These are phyloP conservation scores for Drosophila parabipectinata DNA, from an alignment of 1,140 invertebrate genomes.

Conservation along the genomic window DNA sequence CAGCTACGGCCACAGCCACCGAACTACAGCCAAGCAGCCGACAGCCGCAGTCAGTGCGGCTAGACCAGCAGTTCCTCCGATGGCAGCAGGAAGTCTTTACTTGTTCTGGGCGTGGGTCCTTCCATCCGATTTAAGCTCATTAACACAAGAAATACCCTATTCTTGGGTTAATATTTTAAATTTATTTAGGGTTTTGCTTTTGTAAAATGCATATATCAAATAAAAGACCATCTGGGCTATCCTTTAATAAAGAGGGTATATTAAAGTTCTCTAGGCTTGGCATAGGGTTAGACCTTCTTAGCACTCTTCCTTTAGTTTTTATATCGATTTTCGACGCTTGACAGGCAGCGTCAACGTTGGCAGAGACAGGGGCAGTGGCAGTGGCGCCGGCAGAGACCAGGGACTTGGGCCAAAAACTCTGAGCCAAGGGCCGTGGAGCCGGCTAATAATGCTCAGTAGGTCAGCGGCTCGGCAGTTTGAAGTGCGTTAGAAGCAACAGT, in stretches of 20 bases:
- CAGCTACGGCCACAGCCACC: slow-evolving; percentile 50
- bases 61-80: slow-evolving; percentile 43
- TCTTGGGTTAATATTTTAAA: not conserved
- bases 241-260: slow-evolving; percentile 26
- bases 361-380: not conserved
- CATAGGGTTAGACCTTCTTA: slow-evolving; percentile 20
- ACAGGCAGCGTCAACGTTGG: slow-evolving; percentile 24
- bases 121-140: not conserved
- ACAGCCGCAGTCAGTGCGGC: slow-evolving; percentile 37
- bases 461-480: slow-evolving; percentile 69
- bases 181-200: not conserved
- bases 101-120: slow-evolving; percentile 5
- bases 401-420: slow-evolving; percentile 25
- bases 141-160: slow-evolving; percentile 4
- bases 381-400: slow-evolving; percentile 5
- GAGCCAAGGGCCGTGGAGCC: slow-evolving; percentile 35
- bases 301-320: slow-evolving; percentile 25
- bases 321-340: slow-evolving; percentile 75
- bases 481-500: slow-evolving; percentile 79
- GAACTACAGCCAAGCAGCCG: slow-evolving; percentile 9
- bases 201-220: not conserved
- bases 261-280: slow-evolving; percentile 8
- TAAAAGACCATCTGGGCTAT: not conserved
- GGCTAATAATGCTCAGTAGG: slow-evolving; percentile 79
- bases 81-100: slow-evolving; percentile 29